Conservation (phyloP, 2,113 vertebrate species). For the Chaetura pelagica region DNA sequence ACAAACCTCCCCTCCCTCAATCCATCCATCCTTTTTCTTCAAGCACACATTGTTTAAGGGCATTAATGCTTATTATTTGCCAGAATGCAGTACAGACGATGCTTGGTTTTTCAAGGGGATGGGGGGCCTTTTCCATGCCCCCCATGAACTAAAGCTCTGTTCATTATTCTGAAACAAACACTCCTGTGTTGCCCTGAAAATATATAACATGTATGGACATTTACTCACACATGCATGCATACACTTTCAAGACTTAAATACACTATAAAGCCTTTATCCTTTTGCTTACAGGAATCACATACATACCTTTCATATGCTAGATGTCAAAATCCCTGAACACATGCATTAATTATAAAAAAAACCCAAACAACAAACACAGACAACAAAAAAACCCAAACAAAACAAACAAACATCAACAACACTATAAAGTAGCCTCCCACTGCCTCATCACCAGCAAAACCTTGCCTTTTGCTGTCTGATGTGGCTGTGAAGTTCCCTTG, state of each 20-base stretch:
- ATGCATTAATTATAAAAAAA: background rate
- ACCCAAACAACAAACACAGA: too few species aligned
- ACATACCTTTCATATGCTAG: too few species aligned
- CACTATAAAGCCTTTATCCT: background rate
- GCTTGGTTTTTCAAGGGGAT: background rate
- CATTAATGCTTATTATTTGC: conserved; percentile 49
- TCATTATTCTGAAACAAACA: background rate
- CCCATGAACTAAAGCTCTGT: background rate
- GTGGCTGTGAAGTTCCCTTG: background rate
- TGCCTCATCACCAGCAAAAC: background rate
- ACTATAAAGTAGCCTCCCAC: background rate
- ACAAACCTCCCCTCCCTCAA: conserved; percentile 55
- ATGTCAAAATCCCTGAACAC: background rate
- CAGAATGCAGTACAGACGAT: background rate
- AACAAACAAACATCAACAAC: too few species aligned
- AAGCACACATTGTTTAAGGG: conserved; percentile 50
- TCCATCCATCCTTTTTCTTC: conserved; percentile 32
- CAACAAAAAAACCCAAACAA: background rate
- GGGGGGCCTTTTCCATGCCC: background rate
- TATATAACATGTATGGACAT: background rate
- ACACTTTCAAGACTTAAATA: background rate
- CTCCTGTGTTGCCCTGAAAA: background rate
- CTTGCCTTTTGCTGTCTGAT: background rate
- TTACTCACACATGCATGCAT: background rate
- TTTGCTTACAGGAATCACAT: background rate